Conservation (phyloP, 2,113 vertebrate species). For the Salvelinus alpinus region DNA sequence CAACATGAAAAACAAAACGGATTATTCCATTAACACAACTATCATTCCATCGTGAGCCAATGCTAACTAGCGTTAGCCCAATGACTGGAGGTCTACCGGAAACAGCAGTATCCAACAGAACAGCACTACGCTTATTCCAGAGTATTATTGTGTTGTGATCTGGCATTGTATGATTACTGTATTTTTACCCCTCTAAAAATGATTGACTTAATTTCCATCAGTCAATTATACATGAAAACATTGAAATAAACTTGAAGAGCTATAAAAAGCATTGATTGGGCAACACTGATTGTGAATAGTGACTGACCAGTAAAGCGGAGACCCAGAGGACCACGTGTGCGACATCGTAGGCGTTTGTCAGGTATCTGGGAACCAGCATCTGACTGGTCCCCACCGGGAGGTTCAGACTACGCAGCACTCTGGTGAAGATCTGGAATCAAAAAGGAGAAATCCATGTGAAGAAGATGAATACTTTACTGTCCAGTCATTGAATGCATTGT, state of each 20-base stretch:
- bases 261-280: background rate
- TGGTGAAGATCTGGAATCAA: constrained; percentile 90
- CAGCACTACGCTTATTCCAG: too few species aligned
- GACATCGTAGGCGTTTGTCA: constrained; percentile 94
- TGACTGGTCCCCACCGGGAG: constrained; percentile 96
- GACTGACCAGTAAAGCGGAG: constrained; percentile 92
- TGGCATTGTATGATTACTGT: too few species aligned
- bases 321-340: constrained; percentile 95
- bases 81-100: too few species aligned
- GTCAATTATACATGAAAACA: background rate
- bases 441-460: background rate
- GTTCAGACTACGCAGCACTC: constrained; percentile 94
- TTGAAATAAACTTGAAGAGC: background rate
- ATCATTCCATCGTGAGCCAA: too few species aligned
- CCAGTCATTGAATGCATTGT: too few species aligned
- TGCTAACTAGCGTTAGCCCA: too few species aligned
- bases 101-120: too few species aligned
- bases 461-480: background rate
- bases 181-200: too few species aligned
- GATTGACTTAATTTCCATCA: too few species aligned
- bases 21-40: too few species aligned
- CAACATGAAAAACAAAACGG: background rate
- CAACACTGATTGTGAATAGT: too few species aligned
- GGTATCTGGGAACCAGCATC: constrained; percentile 88
- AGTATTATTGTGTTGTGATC: too few species aligned